Base-by-base conservation (phyloP, 2,113 vertebrate species). In the Synodontis membranacea region DNA sequence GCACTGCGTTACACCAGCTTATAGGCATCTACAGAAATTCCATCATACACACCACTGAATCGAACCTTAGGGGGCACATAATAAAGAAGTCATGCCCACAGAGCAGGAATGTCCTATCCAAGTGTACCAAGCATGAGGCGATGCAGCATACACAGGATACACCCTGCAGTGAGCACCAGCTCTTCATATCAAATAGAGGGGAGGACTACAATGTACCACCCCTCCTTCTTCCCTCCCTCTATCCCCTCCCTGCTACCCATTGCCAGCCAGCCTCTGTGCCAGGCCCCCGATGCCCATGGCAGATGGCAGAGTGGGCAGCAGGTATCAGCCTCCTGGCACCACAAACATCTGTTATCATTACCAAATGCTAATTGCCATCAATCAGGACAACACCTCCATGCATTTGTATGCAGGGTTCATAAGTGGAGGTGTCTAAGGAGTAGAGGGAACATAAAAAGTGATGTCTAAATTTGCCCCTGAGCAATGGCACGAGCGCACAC, bases 331-430 rank as follows among this genome's bases (percentile, higher is more conserved):
- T 96, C 96, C 95, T 95, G 96, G 96, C 96, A 96, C 96, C 93
- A 92, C 86, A 94, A 97, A 97, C 96, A 97, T 95, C 96, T 97
- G 96, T 96, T 97, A 96, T 95, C 92, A 94, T 96, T 96, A 97
- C 91, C 95, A 96, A 96, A 97, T 96, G 96, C 96, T 97, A 97
- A 97, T 97, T 97, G 96, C 96, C 95, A 95, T 97, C 96, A 96
- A 95, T 96, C 96, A 97, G 95, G 95, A 96, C 95, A 94, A 95
- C 94, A 96, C 96, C 96, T 96, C 93, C 92, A 94, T 94, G 94
- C 95, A 97, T 95, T 96, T 93, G 94, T 94, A 96, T 96, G 95
- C 95, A 89, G 92, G 78, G 91, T 90, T 88, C 90, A 90, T 87
- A 86, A 88, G 84, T 50, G 52, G 68, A 82, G 82, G 89, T 88